A percentile compares a stretch with the other conserved stretches of the same genome.
These are phyloP conservation scores for Lycia hirtaria DNA, from an alignment of 2,888 invertebrate genomes.

Conservation along the genomic window DNA sequence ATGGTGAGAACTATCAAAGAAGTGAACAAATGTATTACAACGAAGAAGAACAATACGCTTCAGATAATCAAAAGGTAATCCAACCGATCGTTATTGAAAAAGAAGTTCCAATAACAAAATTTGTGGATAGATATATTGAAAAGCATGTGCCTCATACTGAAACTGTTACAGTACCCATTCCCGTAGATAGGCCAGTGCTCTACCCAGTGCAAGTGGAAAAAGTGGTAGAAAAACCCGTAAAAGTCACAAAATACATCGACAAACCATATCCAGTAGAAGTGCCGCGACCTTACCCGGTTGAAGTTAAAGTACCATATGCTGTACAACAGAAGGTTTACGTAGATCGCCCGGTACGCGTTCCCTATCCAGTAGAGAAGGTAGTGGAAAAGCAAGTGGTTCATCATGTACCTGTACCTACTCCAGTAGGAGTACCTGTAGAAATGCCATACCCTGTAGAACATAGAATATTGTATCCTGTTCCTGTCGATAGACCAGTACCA, in stretches of 20 bases:
- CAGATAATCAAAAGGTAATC: slow-evolving; percentile 67
- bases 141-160: slow-evolving; percentile 77
- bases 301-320: slow-evolving; percentile 80
- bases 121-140: slow-evolving; percentile 73
- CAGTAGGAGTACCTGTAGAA: slow-evolving; percentile 70
- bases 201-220: slow-evolving; percentile 80
- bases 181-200: slow-evolving; percentile 75
- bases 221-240: slow-evolving; percentile 82
- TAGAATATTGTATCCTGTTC: slow-evolving; percentile 66
- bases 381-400: slow-evolving; percentile 80
- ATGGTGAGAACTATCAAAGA: slow-evolving; percentile 55
- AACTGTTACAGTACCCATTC: slow-evolving; percentile 66
- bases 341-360: slow-evolving; percentile 78
- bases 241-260: slow-evolving; percentile 81
- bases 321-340: slow-evolving; percentile 82
- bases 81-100: slow-evolving; percentile 79
- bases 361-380: slow-evolving; percentile 79
- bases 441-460: slow-evolving; percentile 70
- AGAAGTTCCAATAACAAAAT: slow-evolving; percentile 77
- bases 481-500: slow-evolving; percentile 73
- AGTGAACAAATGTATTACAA: slow-evolving; percentile 60
- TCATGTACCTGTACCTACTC: slow-evolving; percentile 72
- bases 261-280: slow-evolving; percentile 86
- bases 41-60: slow-evolving; percentile 47
- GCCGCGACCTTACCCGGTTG: slow-evolving; percentile 81